phyloP scores from a whole-genome alignment of 2,797 vertebrate genomes.

The Ctenosaura bakeri region DNA sequence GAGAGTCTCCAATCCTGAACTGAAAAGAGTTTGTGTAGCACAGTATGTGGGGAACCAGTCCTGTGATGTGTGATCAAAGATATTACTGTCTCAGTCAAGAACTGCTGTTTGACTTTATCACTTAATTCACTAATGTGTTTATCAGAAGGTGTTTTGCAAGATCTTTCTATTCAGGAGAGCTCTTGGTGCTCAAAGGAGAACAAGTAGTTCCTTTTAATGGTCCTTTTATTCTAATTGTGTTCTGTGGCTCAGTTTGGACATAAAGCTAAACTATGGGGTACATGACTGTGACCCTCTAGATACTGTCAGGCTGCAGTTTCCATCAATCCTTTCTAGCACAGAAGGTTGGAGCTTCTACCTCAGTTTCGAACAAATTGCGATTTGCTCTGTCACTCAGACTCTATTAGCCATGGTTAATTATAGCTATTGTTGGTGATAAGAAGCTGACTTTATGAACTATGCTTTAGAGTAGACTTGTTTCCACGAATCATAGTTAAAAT shows the following conservation, averaged over 20 bases:
- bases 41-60: not conserved
- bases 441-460: not conserved
- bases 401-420: not conserved
- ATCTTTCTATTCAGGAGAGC: not conserved
- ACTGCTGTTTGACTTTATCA: not conserved
- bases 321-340: too few relatives aligned
- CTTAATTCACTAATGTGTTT: conserved; percentile 30
- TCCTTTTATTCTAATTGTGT: not conserved
- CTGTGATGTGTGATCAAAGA: conserved; percentile 4
- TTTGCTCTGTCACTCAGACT: not conserved
- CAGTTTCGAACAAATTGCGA: not conserved
- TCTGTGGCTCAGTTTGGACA: not conserved
- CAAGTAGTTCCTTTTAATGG: not conserved
- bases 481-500: not conserved
- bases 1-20: not conserved
- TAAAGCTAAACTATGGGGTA: not conserved
- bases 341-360: not conserved
- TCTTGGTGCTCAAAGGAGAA: not conserved
- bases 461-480: not conserved
- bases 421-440: not conserved
- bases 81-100: not conserved
- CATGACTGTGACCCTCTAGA: too few relatives aligned
- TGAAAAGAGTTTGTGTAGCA: conserved; percentile 24
- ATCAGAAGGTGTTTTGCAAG: not conserved
- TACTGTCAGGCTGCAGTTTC: too few relatives aligned